Conservation (phyloP, 2,113 vertebrate genomes). For the Phrynosoma blainvillii region DNA sequence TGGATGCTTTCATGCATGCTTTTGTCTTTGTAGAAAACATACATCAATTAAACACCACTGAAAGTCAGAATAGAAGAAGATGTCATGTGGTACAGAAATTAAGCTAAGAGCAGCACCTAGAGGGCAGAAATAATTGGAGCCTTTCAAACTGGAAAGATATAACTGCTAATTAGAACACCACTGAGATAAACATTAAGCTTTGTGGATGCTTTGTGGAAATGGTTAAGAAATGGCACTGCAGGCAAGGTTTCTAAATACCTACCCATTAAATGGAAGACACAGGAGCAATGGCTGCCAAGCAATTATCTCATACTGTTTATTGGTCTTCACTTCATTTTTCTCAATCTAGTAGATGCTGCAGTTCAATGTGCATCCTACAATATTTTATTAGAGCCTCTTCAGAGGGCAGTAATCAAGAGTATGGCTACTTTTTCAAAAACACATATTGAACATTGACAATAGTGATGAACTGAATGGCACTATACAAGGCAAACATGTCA, state of each 20-base stretch:
- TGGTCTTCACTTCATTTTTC: conserved; percentile 10
- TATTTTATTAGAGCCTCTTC: conserved; percentile 8
- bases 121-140: conserved; percentile 44
- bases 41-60: conserved; percentile 49
- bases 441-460: too few species aligned
- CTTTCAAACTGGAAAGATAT: conserved; percentile 53
- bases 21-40: conserved; percentile 21
- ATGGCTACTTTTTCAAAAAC: neutral
- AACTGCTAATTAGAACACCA: conserved; percentile 45
- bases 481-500: too few species aligned
- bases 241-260: conserved; percentile 42
- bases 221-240: conserved; percentile 25
- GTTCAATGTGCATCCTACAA: neutral
- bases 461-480: neutral
- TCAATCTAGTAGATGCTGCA: conserved; percentile 14
- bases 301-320: conserved; percentile 47
- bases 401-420: conserved; percentile 6
- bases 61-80: conserved; percentile 15
- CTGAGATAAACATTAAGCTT: conserved; percentile 44
- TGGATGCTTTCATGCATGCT: neutral
- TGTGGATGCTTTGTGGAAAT: conserved; percentile 49
- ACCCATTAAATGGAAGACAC: conserved; percentile 38
- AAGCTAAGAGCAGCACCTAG: conserved; percentile 47
- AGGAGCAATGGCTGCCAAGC: conserved; percentile 51
- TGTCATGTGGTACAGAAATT: conserved; percentile 50